Evolutionary conservation across 2,113 vertebrate genomes (phyloP), one percentile per base, ranked within the genome.

Genomic region (Promerops cafer): DNA sequence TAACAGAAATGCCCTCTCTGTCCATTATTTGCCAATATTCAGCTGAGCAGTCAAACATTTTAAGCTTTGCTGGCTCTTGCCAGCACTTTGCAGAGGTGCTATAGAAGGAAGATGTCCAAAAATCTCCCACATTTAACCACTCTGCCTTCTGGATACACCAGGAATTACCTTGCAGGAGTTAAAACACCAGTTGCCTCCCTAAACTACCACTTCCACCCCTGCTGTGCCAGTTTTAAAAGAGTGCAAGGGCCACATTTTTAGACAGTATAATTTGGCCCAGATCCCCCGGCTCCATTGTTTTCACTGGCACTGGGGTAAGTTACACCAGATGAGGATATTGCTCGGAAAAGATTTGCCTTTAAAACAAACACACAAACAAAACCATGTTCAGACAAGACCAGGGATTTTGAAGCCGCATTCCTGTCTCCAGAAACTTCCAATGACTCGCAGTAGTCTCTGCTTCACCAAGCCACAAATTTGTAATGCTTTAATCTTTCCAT

Each of bases 391-490:
- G 92, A 90, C 94, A 89, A 92, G 90, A 78, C 4, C 1, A 1
- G 63, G 75, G 88, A 28, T 92, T 83, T 52, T 78, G 80, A 75
- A 87, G 84, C 76, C 13, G 63, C 82, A 60, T 94, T 93, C 89
- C 89, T 76, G 66, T 20, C 92, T 96, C 75, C 57, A 94, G 95
- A 93, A 96, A 90, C 61, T 92, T 93, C 94, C 94, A 85, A 7
- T 5, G 52, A 76, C 89, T 97, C 28, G 50, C 89, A 87, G 84
- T 91, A 93, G 94, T 54, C 89, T 82, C 59, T 90, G 82, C 84
- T 89, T 69, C 89, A 96, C 81, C 88, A 96, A 96, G 92, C 94
- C 93, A 82, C 95, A 97, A 87, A 96, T 94, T 96, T 97, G 96
- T 96, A 94, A 84, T 0, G 37, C 72, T 96, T 97, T 96, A 90